These are phyloP conservation scores for Penaeus japonicus DNA, from an alignment of 1,140 invertebrate species.

Conservation along the genomic window DNA sequence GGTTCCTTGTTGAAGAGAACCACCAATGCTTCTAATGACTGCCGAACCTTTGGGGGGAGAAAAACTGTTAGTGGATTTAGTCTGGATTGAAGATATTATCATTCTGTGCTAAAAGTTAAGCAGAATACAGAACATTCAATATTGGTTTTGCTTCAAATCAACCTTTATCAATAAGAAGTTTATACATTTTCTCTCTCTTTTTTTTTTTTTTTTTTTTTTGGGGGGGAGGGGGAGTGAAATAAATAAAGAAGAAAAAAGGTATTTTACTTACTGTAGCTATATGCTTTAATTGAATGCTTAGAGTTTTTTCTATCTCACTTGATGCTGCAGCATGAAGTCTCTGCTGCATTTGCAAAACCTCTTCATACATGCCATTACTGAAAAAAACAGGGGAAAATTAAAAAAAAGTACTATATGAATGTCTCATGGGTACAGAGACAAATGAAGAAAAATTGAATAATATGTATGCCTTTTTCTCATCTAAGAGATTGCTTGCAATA, in stretches of 20 bases:
- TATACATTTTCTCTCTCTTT: too few relatives aligned
- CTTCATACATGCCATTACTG: slow-evolving; percentile 70
- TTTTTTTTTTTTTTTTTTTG: too few relatives aligned
- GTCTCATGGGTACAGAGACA: too few relatives aligned
- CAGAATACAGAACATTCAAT: too few relatives aligned
- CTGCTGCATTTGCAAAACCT: slow-evolving; percentile 70
- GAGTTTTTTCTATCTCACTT: slow-evolving; percentile 70
- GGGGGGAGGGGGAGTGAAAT: neutral
- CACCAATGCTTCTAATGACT: slow-evolving; percentile 71
- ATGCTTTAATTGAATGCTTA: slow-evolving; percentile 71
- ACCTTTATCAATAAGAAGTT: too few relatives aligned
- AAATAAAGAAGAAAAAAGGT: neutral
- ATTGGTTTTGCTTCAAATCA: too few relatives aligned
- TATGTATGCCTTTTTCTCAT: neutral
- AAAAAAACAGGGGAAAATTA: slow-evolving; percentile 59
- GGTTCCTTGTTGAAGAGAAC: slow-evolving; percentile 65
- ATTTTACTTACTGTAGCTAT: slow-evolving; percentile 69
- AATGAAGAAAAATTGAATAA: too few relatives aligned
- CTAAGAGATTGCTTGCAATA: neutral
- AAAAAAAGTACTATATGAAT: slow-evolving; percentile 49
- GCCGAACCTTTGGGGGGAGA: slow-evolving; percentile 67
- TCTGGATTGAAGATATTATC: neutral
- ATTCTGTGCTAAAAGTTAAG: too few relatives aligned
- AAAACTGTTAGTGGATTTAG: neutral
- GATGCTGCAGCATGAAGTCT: slow-evolving; percentile 72